Percentiles rank a stretch among this genome's conserved stretches.
phyloP scores from a whole-genome alignment of 2,888 invertebrate species.

The Chloromyia formosa region DNA sequence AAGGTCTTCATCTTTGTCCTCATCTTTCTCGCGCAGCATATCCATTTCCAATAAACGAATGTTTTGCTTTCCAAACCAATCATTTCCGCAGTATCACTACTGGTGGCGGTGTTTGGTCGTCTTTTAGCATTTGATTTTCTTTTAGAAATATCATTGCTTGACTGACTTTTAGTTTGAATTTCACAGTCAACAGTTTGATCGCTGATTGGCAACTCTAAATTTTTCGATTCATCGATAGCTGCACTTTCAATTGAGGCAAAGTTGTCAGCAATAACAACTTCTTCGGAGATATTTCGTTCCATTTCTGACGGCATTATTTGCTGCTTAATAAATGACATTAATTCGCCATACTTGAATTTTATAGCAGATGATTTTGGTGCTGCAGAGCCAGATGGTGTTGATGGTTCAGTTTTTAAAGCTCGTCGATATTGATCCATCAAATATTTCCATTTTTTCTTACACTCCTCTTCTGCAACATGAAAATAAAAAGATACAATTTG shows the following conservation, averaged over 20 bases:
- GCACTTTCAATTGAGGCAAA: neutral
- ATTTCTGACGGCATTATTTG: neutral
- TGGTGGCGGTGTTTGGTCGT: conserved; percentile 5
- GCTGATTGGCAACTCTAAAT: neutral
- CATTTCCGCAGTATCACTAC: conserved; percentile 29
- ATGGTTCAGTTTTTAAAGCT: no score
- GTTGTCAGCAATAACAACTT: neutral
- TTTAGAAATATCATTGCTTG: conserved; percentile 23
- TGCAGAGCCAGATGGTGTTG: no score
- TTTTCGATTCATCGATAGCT: neutral
- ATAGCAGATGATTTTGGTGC: neutral
- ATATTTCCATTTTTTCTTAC: no score
- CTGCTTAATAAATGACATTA: neutral
- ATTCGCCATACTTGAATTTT: conserved; percentile 1
- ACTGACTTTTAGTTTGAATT: conserved; percentile 36
- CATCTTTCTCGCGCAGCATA: conserved; percentile 17
- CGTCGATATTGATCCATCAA: no score
- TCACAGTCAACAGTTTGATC: conserved; percentile 1
- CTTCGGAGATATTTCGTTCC: neutral
- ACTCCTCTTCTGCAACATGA: no score
- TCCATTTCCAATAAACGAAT: conserved; percentile 33
- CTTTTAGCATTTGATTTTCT: conserved; percentile 31
- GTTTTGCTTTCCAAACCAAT: conserved; percentile 26
- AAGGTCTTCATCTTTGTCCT: conserved; percentile 29
- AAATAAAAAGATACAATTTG: no score